Evolutionary conservation across 2,113 vertebrate species (phyloP), one percentile per base, ranked within the genome.

Genomic region (Nycticebus coucang): DNA sequence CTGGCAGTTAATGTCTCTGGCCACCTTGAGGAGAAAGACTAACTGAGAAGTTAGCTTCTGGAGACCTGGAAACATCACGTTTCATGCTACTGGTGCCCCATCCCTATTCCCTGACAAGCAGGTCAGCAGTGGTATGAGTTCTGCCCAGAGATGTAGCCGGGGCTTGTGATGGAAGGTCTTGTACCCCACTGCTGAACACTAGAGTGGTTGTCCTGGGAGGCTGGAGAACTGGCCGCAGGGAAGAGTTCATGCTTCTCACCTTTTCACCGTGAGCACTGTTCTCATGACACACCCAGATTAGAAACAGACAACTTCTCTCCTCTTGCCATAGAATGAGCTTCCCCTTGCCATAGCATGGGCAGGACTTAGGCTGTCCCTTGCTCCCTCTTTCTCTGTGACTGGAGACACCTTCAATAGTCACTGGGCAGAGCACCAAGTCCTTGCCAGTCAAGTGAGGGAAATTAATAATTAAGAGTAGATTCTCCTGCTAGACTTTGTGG

Each of bases 201-300:
- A 7, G 15, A 22, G 28, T 9, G 7, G 2, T 24, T 71, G 3
- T 28, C 24, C 89, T 60, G 26, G 50, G 37, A 62, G 57, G 10
- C 60, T 45, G 45, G 12, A 60, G 74, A 69, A 35, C 18, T 13
- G 37, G 3, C 17, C 74, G 26, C 5, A 21, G 19, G 75, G 24
- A 53, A 18, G 13, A 15, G 6, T 7, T 26, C 21, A 11, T 4
- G 3, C 17, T 4, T 45, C 28, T 55, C 30, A 10, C 12, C 19
- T 57, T 13, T 71, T 9, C 7, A 0, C 12, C 3, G 2, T 18
- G 21, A 10, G 2, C 6, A 5, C 45, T 26, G 35, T 45, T 71
- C 28, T 1, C 5, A 1, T 0, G 33, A 15, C 35, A 60, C 1
- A 1, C 3, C 10, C 28, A 10, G 18, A 35, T 59, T 11, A 45